Evolutionary conservation across 2,113 vertebrate genomes (phyloP).

Genomic region (Carassius auratus): DNA sequence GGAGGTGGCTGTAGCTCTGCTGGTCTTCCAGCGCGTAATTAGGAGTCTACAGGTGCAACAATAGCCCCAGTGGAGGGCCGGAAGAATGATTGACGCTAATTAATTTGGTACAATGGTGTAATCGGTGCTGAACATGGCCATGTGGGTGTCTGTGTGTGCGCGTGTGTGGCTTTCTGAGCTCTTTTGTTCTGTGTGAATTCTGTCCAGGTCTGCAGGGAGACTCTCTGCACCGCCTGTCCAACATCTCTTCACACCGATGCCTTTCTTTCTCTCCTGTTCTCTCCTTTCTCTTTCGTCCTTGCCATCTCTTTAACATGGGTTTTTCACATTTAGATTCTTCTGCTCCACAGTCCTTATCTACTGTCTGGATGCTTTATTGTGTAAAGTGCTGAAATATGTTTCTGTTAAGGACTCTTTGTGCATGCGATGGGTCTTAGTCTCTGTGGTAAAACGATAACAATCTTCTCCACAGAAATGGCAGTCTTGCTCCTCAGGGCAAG

Average conservation of each 20-base stretch:
- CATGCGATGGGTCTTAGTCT: background rate
- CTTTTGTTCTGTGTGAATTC: constrained; percentile 53
- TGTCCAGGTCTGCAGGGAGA: constrained; percentile 43
- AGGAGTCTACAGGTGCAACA: constrained; percentile 51
- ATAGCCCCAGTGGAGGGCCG: constrained; percentile 24
- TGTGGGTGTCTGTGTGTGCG: background rate
- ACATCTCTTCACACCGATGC: background rate
- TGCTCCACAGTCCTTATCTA: constrained; percentile 9
- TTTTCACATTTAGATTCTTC: background rate
- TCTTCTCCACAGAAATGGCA: constrained; percentile 32
- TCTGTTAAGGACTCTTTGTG: background rate
- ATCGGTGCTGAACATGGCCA: constrained; percentile 42
- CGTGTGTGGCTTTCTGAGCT: constrained; percentile 17
- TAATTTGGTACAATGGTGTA: constrained; percentile 51
- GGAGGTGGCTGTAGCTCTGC: constrained; percentile 21
- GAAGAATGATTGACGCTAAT: constrained; percentile 53
- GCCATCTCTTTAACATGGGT: background rate
- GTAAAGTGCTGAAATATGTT: constrained; percentile 20
- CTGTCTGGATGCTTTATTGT: constrained; percentile 30
- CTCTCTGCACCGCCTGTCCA: constrained; percentile 22
- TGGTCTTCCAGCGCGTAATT: constrained; percentile 46
- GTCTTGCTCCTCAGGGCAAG: background rate
- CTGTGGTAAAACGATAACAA: constrained; percentile 41
- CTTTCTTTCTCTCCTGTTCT: background rate
- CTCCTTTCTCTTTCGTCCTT: constrained; percentile 17